phyloP scores from a whole-genome alignment of 2,113 vertebrate genomes.

The Smithornis capensis region DNA sequence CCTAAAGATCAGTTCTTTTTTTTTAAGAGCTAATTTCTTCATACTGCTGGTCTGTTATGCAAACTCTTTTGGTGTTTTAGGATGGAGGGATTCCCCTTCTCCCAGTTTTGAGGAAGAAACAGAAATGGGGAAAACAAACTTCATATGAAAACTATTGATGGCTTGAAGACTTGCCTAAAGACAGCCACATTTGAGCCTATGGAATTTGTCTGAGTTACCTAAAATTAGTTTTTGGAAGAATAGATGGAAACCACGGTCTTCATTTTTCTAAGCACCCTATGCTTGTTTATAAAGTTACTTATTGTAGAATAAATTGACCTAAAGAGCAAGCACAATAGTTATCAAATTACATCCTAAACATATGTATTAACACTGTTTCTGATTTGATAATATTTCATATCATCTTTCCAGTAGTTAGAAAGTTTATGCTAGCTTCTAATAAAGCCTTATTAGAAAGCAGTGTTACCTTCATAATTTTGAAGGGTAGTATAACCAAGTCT shows the following conservation, averaged over 20 bases:
- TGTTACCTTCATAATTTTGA: background rate
- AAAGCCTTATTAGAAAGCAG: background rate
- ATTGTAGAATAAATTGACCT: background rate
- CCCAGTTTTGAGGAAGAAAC: background rate
- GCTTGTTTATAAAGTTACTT: background rate
- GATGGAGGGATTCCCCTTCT: background rate
- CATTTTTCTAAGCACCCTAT: rapidly evolving
- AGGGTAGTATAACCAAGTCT: background rate
- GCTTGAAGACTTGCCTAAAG: background rate
- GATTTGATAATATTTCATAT: background rate
- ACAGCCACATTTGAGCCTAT: background rate
- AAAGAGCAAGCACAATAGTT: background rate
- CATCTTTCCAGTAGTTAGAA: background rate
- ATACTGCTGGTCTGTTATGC: background rate
- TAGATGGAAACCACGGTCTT: background rate
- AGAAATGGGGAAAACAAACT: background rate
- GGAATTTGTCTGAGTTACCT: background rate
- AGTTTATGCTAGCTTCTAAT: background rate
- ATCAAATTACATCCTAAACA: background rate
- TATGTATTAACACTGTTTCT: background rate
- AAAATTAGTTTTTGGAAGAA: background rate
- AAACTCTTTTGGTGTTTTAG: background rate
- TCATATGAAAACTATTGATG: background rate
- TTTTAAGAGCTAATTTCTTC: background rate
- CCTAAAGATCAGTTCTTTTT: background rate